Conservation (phyloP, 2,888 invertebrate species). For the Melanostoma scalare region DNA sequence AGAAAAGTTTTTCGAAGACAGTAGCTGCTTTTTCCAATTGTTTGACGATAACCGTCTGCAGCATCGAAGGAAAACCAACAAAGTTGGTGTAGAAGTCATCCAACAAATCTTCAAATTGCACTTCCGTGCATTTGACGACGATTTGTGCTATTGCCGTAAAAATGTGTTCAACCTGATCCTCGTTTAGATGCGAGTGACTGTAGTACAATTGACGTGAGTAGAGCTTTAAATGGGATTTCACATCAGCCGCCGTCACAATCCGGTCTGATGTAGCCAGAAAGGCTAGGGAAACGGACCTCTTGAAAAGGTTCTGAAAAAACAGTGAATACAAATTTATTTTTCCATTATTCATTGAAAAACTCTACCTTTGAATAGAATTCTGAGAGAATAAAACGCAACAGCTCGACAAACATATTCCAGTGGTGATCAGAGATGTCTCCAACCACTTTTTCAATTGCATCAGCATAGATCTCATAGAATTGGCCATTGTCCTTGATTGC, state of each 20-base stretch:
- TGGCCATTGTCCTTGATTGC: constrained; percentile 48
- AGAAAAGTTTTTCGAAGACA: constrained; percentile 49
- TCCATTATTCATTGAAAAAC: not conserved
- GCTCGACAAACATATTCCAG: constrained; percentile 64
- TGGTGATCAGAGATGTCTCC: constrained; percentile 30
- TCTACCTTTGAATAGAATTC: constrained; percentile 61
- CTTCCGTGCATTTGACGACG: constrained; percentile 29
- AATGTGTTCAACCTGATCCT: constrained; percentile 32
- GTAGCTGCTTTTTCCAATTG: constrained; percentile 14
- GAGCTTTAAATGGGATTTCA: constrained; percentile 60
- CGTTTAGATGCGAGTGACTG: constrained; percentile 28
- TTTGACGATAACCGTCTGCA: constrained; percentile 36
- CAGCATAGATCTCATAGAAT: constrained; percentile 46
- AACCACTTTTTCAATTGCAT: constrained; percentile 35
- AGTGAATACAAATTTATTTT: not conserved
- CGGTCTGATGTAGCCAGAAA: constrained; percentile 23
- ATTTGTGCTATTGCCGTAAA: constrained; percentile 24
- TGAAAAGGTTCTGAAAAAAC: constrained; percentile 39
- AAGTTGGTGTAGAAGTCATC: constrained; percentile 48
- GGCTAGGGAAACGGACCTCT: constrained; percentile 9
- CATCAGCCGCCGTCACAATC: constrained; percentile 37
- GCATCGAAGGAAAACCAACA: constrained; percentile 45
- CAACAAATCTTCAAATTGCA: constrained; percentile 44
- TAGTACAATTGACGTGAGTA: constrained; percentile 57
- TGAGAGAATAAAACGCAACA: constrained; percentile 48